phyloP scores from a whole-genome alignment of 2,888 invertebrate species.

The Eristalis arbustorum region DNA sequence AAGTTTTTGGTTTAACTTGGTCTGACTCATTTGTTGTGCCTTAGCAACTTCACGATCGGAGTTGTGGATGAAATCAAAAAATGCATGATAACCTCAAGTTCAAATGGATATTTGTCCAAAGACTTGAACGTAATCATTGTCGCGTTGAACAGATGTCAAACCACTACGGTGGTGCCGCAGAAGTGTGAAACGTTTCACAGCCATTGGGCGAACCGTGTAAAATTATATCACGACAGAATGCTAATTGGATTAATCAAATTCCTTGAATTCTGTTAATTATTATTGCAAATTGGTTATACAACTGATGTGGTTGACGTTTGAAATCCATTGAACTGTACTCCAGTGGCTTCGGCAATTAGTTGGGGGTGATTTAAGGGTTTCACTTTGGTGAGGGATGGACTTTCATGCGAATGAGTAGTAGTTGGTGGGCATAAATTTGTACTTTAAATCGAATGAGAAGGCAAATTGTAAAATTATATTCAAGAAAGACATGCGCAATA shows the following conservation, averaged over 20 bases:
- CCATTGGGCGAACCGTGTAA: background rate
- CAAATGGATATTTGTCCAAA: background rate
- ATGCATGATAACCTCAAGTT: background rate
- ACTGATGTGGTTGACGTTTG: background rate
- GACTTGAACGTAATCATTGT: background rate
- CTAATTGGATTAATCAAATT: background rate
- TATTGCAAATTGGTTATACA: background rate
- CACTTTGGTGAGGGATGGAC: no score
- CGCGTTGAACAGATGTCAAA: background rate
- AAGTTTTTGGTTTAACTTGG: no score
- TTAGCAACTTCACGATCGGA: no score
- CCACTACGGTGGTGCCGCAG: background rate
- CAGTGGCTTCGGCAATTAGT: background rate
- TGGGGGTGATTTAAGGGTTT: no score
- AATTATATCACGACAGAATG: background rate
- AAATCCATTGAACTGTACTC: background rate
- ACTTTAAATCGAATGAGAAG: no score
- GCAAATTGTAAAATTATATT: no score
- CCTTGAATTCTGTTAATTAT: background rate
- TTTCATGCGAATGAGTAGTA: no score
- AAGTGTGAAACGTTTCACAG: background rate
- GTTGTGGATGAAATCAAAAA: no score
- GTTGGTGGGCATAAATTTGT: no score
- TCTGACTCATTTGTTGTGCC: no score
- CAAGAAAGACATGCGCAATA: no score